phyloP scores from a whole-genome alignment of 2,888 invertebrate species.

The Thalpophila matura region DNA sequence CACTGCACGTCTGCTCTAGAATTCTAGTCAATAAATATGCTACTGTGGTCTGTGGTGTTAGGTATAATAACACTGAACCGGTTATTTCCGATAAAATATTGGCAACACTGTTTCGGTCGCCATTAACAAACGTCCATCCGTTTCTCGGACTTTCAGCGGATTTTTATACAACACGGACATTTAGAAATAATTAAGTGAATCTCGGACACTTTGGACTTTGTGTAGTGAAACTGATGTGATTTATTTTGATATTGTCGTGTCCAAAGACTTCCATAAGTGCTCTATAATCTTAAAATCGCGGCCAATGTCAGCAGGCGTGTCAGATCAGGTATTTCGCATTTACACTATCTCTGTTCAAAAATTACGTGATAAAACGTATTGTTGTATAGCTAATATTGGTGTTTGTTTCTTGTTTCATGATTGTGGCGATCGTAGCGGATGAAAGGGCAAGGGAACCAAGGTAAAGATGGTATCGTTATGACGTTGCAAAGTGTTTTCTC shows the following conservation, averaged over 20 bases:
- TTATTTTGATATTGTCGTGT: constrained; percentile 84
- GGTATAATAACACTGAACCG: constrained; percentile 48
- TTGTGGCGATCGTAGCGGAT: constrained; percentile 92
- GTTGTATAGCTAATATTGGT: constrained; percentile 68
- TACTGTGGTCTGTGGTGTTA: no score
- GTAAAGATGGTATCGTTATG: constrained; percentile 89
- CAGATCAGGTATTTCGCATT: constrained; percentile 94
- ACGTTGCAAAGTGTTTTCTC: constrained; percentile 88
- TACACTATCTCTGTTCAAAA: constrained; percentile 72
- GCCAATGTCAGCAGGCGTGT: constrained; percentile 98
- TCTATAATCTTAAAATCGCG: constrained; percentile 91
- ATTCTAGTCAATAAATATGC: no score
- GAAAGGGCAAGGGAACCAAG: constrained; percentile 97
- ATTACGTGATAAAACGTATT: constrained; percentile 65
- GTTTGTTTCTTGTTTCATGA: constrained; percentile 91
- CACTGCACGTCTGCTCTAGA: no score
- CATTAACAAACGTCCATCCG: constrained; percentile 86
- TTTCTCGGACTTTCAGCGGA: constrained; percentile 80
- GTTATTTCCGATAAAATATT: constrained; percentile 55
- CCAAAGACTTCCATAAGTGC: constrained; percentile 86
- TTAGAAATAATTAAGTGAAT: constrained; percentile 77
- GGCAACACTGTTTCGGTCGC: constrained; percentile 79
- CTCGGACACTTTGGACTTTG: constrained; percentile 83
- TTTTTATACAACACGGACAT: constrained; percentile 83
- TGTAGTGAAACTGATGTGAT: constrained; percentile 89